Evolutionary conservation across 2,113 vertebrate species (phyloP).

Genomic region (Haemorhous mexicanus): DNA sequence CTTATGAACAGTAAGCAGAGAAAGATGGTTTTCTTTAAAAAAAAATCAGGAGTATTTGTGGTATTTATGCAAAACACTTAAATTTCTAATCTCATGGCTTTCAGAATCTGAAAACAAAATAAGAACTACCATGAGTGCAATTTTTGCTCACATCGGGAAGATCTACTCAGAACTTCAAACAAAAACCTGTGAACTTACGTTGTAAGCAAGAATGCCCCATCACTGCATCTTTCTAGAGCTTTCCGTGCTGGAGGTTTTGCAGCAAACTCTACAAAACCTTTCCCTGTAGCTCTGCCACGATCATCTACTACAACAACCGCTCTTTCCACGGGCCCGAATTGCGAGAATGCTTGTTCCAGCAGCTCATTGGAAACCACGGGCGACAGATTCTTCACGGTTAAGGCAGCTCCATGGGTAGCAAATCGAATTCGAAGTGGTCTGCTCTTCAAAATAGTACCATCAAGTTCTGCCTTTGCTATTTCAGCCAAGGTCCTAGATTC

Average conservation of each 20-base stretch:
- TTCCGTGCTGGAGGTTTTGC: slow-evolving; percentile 92
- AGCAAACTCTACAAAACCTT: slow-evolving; percentile 93
- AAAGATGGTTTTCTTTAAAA: not conserved
- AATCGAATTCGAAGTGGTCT: slow-evolving; percentile 91
- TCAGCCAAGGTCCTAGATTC: slow-evolving; percentile 95
- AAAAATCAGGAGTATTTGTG: not conserved
- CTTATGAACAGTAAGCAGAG: not conserved
- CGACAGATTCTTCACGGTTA: slow-evolving; percentile 92
- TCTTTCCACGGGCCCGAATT: slow-evolving; percentile 94
- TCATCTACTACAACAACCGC: slow-evolving; percentile 94
- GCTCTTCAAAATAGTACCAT: slow-evolving; percentile 90
- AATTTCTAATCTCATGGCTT: not conserved
- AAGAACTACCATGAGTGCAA: not conserved
- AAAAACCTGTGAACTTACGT: slow-evolving; percentile 80
- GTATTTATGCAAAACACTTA: not conserved
- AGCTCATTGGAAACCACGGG: slow-evolving; percentile 95
- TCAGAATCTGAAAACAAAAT: not conserved
- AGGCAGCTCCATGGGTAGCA: slow-evolving; percentile 88
- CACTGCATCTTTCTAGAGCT: slow-evolving; percentile 91
- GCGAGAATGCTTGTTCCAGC: slow-evolving; percentile 92
- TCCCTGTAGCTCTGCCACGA: slow-evolving; percentile 91
- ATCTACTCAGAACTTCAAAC: not conserved
- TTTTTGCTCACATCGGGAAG: not conserved
- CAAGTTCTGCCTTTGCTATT: slow-evolving; percentile 95
- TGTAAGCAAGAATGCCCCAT: slow-evolving; percentile 93